Conservation (phyloP, 2,888 invertebrate species). For the Galeruca laticollis region DNA sequence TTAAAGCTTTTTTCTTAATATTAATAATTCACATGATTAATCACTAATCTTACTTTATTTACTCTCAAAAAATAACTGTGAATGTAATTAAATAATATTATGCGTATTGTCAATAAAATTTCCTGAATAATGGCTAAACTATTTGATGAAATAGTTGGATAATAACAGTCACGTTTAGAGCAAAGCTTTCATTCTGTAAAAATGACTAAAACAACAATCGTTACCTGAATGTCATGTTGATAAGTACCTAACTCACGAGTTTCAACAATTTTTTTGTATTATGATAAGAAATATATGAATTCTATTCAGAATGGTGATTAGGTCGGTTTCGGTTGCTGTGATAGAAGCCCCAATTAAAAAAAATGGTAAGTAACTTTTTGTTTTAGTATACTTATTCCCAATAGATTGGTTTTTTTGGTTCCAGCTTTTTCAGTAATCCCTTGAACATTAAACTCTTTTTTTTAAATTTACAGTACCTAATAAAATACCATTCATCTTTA, state of each 20-base stretch:
- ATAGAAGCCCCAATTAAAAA: not conserved
- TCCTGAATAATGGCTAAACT: constrained; percentile 7
- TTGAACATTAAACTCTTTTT: no score
- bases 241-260: not conserved
- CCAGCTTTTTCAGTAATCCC: no score
- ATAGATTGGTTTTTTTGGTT: no score
- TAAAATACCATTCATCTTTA: no score
- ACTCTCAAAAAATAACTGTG: not conserved
- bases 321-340: not conserved
- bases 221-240: not conserved
- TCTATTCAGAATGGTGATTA: constrained; percentile 5
- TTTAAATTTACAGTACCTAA: no score
- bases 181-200: constrained; percentile 11
- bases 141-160: not conserved
- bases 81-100: not conserved
- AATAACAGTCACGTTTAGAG: constrained; percentile 3
- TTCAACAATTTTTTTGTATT: not conserved
- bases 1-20: no score
- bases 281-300: not conserved
- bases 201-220: constrained; percentile 9
- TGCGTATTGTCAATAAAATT: not conserved
- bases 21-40: no score
- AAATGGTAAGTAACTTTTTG: constrained; percentile 3
- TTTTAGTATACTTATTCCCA: not conserved
- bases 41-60: no score